Percentiles rank a stretch among this genome's conserved stretches.
Conservation (phyloP, 2,888 invertebrate genomes). For the Hyposoter dolosus region DNA sequence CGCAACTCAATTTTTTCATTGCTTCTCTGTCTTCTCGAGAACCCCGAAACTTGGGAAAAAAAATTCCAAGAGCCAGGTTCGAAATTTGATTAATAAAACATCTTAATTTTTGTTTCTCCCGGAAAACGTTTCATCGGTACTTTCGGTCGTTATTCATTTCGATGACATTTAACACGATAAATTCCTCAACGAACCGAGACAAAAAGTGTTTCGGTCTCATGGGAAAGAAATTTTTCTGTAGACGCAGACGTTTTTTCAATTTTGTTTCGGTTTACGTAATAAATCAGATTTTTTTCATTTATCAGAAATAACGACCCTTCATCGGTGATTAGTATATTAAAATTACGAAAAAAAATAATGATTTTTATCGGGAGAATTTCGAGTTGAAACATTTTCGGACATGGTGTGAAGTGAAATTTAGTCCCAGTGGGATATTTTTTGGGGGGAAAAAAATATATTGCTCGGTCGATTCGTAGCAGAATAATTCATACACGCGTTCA, state of each 20-base stretch:
- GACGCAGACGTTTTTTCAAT: not conserved
- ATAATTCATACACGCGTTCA: not conserved
- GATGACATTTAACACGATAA: not conserved
- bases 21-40: not conserved
- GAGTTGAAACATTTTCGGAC: not conserved
- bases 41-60: not conserved
- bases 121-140: not conserved
- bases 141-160: conserved; percentile 8
- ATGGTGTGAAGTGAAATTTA: not conserved
- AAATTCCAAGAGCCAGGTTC: not conserved
- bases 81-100: not conserved
- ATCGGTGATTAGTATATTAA: not conserved
- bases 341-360: not conserved
- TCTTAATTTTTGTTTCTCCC: not conserved
- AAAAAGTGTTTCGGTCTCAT: not conserved
- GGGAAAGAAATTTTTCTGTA: not conserved
- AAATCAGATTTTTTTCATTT: not conserved
- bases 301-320: not conserved
- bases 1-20: not conserved
- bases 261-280: not conserved
- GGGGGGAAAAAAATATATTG: not conserved
- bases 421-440: not conserved
- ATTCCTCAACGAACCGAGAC: not conserved
- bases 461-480: not conserved
- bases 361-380: not conserved